Evolutionary conservation across 2,113 vertebrate species (phyloP).

Genomic region (Suricata suricatta): DNA sequence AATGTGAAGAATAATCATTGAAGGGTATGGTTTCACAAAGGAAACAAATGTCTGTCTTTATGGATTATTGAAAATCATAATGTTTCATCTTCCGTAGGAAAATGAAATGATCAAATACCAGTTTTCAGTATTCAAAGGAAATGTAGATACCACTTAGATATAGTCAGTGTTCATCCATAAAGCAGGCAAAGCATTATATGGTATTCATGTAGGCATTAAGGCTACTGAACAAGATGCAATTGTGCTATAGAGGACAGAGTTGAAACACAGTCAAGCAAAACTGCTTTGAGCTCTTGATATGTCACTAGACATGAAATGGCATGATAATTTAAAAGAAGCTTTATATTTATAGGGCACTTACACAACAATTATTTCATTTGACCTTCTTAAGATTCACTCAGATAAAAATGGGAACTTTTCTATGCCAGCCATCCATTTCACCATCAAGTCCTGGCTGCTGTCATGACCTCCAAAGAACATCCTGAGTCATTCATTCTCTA

Average conservation of each 20-base stretch:
- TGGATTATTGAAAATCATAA: constrained; percentile 81
- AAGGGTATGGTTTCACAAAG: constrained; percentile 71
- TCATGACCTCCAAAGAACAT: not conserved
- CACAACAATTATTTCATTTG: not conserved
- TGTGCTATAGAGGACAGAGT: not conserved
- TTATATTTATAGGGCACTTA: constrained; percentile 30
- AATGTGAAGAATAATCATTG: constrained; percentile 74
- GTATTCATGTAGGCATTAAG: constrained; percentile 46
- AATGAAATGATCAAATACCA: constrained; percentile 79
- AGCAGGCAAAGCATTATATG: constrained; percentile 14
- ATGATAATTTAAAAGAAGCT: not conserved
- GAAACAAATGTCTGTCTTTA: constrained; percentile 75
- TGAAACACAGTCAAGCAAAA: not conserved
- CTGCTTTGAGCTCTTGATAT: not conserved
- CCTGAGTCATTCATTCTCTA: not conserved
- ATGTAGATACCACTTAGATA: constrained; percentile 79
- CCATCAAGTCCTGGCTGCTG: not conserved
- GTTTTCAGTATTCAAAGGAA: constrained; percentile 73
- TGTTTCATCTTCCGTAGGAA: constrained; percentile 75
- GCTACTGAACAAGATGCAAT: constrained; percentile 2
- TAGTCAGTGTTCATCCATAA: constrained; percentile 67
- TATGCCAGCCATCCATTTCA: not conserved
- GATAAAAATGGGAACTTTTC: not conserved
- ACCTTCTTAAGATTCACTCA: not conserved
- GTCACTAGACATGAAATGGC: not conserved